Base-by-base conservation (phyloP, 2,113 vertebrate species). In the Scopus umbretta region DNA sequence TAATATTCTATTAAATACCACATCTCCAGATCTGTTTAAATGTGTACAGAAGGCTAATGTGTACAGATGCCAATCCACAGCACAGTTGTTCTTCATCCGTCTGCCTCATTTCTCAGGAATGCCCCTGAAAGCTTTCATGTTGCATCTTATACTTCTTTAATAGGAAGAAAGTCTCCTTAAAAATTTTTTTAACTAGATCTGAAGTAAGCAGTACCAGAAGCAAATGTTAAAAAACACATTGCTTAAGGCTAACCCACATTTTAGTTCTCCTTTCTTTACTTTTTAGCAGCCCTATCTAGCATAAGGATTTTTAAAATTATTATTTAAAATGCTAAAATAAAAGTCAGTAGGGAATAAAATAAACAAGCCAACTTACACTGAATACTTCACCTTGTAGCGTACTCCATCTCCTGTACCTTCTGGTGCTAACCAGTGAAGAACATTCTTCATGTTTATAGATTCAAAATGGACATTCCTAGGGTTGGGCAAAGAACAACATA, bases 401-500 rank as follows among this genome's bases (percentile, higher is more conserved):
- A 98, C 97, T 76, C 94, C 97, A 7, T 67, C 56, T 20, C 61
- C 93, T 6, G 97, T 93, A 55, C 89, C 83, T 29, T 97, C 94
- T 73, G 98, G 98, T 50, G 98, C 97, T 56, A 76, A 94, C 99
- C 99, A 99, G 2, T 96, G 97, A 49, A 99, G 96, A 19, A 98
- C 40, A 87, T 99, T 99, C 96, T 96, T 98, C 96, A 99, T 98
- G 90, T 99, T 99, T 86, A 97, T 11, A 20, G 99, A 99, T 38
- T 96, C 94, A 97, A 99, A 99, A 75, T 2, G 95, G 66, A 99
- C 98, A 86, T 98, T 97, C 90, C 62, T 89, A 36, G 99, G 99
- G 63, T 79, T 97, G 65, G 97, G 97, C 89, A 98, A 96, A 97
- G 91, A 92, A 87, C 94, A 97, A 74, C 80, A 92, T 88, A 92